These are phyloP conservation scores for Ceratosolen solmsi DNA, from an alignment of 1,140 invertebrate genomes.

Conservation along the genomic window DNA sequence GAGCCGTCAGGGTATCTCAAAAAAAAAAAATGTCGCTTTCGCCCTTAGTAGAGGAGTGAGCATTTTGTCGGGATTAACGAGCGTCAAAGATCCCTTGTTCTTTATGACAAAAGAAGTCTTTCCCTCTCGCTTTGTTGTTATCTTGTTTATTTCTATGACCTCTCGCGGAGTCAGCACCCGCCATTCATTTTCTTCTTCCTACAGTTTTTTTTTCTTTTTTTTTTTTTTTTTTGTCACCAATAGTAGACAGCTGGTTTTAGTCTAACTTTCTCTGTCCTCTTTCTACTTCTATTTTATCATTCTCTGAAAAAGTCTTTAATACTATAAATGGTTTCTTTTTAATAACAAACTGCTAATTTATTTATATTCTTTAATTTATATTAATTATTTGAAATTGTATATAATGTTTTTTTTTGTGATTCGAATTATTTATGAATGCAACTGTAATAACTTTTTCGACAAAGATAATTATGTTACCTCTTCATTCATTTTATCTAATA, in stretches of 20 bases:
- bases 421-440: no score
- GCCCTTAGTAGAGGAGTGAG: background rate
- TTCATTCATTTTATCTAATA: no score
- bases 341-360: background rate
- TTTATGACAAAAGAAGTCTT: constrained; percentile 37
- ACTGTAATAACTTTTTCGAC: no score
- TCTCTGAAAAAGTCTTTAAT: no score
- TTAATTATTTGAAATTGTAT: no score
- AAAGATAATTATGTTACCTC: no score
- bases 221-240: background rate
- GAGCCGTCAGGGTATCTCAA: background rate
- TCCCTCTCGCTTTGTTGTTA: constrained; percentile 17
- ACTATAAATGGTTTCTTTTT: background rate
- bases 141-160: constrained; percentile 33
- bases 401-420: no score
- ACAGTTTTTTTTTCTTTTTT: background rate
- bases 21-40: constrained; percentile 16
- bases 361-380: no score
- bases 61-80: constrained; percentile 45
- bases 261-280: constrained; percentile 8
- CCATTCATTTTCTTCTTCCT: constrained; percentile 18
- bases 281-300: no score
- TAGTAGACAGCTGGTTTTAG: background rate
- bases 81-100: constrained; percentile 44
- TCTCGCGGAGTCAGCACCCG: constrained; percentile 1